Conservation (phyloP, 2,113 vertebrate species). For the Chionodraco myersi region DNA sequence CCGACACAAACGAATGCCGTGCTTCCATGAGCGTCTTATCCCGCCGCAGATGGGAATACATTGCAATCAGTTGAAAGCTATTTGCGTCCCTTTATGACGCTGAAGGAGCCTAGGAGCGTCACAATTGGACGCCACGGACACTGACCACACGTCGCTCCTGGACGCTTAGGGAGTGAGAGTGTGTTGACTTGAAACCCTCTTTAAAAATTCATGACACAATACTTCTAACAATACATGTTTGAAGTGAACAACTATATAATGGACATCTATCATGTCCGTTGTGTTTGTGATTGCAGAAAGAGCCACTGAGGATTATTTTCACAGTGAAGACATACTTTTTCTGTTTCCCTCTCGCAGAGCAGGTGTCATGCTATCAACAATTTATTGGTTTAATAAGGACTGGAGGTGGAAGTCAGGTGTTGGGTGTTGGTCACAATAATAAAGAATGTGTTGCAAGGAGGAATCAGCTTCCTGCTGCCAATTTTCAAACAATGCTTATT, state of each 20-base stretch:
- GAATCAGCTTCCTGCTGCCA: slow-evolving; percentile 75
- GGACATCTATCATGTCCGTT: neutral
- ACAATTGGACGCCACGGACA: no score
- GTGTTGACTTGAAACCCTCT: neutral
- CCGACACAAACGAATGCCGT: no score
- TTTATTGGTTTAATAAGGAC: slow-evolving; percentile 75
- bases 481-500: slow-evolving; percentile 87
- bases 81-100: no score
- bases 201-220: neutral
- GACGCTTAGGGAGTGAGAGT: no score
- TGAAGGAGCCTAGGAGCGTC: no score
- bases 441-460: slow-evolving; percentile 48
- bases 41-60: no score
- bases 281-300: neutral
- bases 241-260: neutral
- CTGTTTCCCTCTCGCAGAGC: slow-evolving; percentile 36
- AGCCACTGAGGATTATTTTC: neutral
- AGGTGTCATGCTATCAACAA: slow-evolving; percentile 53
- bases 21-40: no score
- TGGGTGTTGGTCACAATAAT: slow-evolving; percentile 59
- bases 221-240: neutral
- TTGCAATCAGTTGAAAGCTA: no score
- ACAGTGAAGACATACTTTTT: slow-evolving; percentile 8
- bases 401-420: slow-evolving; percentile 47
- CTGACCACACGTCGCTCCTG: no score